Evolutionary conservation across 37 sponge, comb jelly and placozoan species (phyloP), one percentile per base, ranked within the genome.

Genomic region (Spongilla lacustris): DNA sequence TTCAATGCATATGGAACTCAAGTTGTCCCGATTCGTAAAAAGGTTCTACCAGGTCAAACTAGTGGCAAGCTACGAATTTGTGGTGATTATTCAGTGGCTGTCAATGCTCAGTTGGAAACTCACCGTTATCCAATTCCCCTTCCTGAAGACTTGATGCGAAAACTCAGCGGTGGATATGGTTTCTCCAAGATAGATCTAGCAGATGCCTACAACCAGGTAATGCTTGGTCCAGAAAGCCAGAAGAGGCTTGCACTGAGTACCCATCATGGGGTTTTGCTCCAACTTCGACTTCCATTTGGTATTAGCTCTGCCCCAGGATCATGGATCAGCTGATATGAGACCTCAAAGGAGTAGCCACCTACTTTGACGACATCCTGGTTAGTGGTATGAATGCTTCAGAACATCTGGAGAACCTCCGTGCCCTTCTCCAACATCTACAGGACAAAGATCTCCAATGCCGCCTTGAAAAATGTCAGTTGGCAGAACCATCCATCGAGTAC

Each of bases 111-210:
- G 10, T 31, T 86, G 31, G 73, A 67, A 29, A 72, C 69, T 38
- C 79, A 86, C 30, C 72, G 69, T 19, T 76, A 86, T 32, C 86
- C 86, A 14, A 28, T 86, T 10, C 89, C 89, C 6, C 66, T 67
- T 27, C 83, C 88, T 17, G 88, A 88, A 28, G 88, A 88, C 19
- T 25, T 83, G 22, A 78, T 83, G 68, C 72, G 79, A 17, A 72
- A 79, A 17, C 34, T 89, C 19, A 24, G 67, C 25, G 75, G 80
- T 46, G 89, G 84, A 25, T 10, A 79, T 50, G 25, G 23, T 19
- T 86, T 86, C 50, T 36, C 86, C 13, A 77, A 76, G 12, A 46
- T 83, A 12, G 84, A 89, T 32, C 36, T 83, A 25, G 34, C 78
- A 11, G 73, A 82, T 25, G 84, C 84, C 0, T 89, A 83, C 46